Conservation (phyloP, 2,888 invertebrate species). For the Trissolcus brochymenae region DNA sequence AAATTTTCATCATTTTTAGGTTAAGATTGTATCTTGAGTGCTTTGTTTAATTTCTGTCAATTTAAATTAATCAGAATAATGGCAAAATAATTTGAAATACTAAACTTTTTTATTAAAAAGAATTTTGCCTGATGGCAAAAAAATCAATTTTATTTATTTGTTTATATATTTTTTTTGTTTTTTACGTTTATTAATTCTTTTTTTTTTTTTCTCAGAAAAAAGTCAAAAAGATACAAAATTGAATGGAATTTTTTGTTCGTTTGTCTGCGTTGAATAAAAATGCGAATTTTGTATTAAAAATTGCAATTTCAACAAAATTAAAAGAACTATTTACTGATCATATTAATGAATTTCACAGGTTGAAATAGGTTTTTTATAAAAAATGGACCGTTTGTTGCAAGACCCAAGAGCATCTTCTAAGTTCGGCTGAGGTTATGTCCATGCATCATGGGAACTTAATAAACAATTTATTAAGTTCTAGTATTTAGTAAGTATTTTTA, state of each 20-base stretch:
- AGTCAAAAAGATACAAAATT: no score
- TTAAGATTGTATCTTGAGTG: no score
- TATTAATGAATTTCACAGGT: slow-evolving; percentile 31
- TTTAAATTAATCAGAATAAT: no score
- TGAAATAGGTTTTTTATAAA: slow-evolving; percentile 56
- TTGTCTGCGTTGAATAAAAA: no score
- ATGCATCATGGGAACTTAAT: slow-evolving; percentile 75
- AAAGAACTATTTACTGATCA: background rate
- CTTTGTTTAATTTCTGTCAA: no score
- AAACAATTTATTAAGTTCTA: slow-evolving; percentile 69
- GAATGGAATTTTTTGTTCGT: no score
- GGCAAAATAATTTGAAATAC: background rate
- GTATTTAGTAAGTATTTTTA: slow-evolving; percentile 62
- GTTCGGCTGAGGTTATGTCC: slow-evolving; percentile 70
- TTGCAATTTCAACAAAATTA: background rate
- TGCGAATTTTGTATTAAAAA: background rate
- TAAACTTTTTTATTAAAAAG: background rate
- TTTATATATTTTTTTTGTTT: no score
- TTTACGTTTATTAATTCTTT: no score
- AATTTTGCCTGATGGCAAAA: background rate
- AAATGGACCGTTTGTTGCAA: slow-evolving; percentile 72
- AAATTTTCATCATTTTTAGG: no score
- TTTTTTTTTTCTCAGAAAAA: no score
- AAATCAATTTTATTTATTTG: background rate
- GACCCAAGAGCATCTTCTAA: slow-evolving; percentile 75